These are phyloP conservation scores for Aplidium turbinatum DNA, from an alignment of 23 tunicate species.

Conservation along the genomic window DNA sequence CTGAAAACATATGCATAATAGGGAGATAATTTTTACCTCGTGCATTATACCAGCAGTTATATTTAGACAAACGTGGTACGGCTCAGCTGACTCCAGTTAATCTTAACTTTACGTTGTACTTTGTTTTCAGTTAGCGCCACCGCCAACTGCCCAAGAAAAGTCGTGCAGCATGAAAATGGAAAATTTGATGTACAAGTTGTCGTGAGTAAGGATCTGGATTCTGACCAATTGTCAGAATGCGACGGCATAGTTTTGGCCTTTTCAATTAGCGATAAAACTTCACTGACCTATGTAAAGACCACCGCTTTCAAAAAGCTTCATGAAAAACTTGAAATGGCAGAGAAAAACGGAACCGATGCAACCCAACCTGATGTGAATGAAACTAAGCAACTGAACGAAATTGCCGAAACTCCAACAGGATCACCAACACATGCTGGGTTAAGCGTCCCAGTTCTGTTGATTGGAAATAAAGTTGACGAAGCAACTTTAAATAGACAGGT, in stretches of 20 bases:
- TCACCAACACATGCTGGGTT: constrained; percentile 16
- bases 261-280: constrained; percentile 42
- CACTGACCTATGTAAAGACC: constrained; percentile 26
- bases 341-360: constrained; percentile 4
- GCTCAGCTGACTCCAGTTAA: too few relatives aligned
- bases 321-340: constrained; percentile 9
- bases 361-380: background rate
- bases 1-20: too few relatives aligned
- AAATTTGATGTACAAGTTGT: constrained; percentile 49
- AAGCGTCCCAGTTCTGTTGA: constrained; percentile 59
- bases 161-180: background rate
- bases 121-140: constrained; percentile 4
- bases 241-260: constrained; percentile 47
- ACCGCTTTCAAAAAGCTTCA: constrained; percentile 26
- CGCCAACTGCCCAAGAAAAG: constrained; percentile 24
- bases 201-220: constrained; percentile 26
- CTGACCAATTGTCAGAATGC: constrained; percentile 12
- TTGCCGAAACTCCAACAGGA: constrained; percentile 38
- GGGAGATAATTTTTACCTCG: too few relatives aligned
- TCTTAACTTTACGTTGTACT: too few relatives aligned
- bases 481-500: constrained; percentile 70
- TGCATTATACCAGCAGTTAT: too few relatives aligned
- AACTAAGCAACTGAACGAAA: background rate
- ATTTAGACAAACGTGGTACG: too few relatives aligned
- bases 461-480: constrained; percentile 91